Percentiles rank a stretch among this genome's conserved stretches.
Conservation (phyloP, 2,888 invertebrate genomes). For the Agrochola lota region DNA sequence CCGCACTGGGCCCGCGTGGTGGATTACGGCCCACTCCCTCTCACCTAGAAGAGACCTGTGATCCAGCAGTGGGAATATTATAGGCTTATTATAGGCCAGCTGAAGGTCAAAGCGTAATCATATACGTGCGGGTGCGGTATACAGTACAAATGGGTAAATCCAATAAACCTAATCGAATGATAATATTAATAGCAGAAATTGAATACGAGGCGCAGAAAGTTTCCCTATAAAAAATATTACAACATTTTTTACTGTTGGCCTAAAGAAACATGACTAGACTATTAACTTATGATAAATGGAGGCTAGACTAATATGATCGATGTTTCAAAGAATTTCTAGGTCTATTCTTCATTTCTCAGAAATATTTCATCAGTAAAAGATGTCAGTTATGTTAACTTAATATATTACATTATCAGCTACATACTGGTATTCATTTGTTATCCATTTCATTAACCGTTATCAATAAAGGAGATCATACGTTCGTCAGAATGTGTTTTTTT, state of each 20-base stretch:
- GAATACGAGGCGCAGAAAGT: neutral
- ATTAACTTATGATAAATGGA: constrained; percentile 53
- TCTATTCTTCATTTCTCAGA: constrained; percentile 17
- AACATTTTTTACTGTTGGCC: constrained; percentile 9
- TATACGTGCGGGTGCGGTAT: neutral
- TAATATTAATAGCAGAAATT: constrained; percentile 18
- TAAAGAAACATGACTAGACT: constrained; percentile 17
- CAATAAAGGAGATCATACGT: too few species aligned
- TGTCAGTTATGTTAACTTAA: constrained; percentile 18
- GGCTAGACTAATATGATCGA: constrained; percentile 50
- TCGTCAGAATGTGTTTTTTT: too few species aligned
- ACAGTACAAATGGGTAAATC: neutral
- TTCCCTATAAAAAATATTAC: constrained; percentile 22
- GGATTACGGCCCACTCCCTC: too few species aligned
- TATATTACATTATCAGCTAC: neutral
- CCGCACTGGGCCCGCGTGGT: too few species aligned
- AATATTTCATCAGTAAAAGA: constrained; percentile 26
- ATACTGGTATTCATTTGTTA: neutral
- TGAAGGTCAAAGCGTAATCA: neutral
- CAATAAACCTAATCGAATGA: constrained; percentile 18
- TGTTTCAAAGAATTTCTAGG: constrained; percentile 23
- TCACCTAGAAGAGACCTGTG: too few species aligned
- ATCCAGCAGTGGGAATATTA: too few species aligned
- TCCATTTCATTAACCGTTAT: neutral
- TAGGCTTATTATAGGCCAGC: neutral